Evolutionary conservation across 2,113 vertebrate genomes (phyloP), one percentile per base, ranked within the genome.

Genomic region (Panthera leo): DNA sequence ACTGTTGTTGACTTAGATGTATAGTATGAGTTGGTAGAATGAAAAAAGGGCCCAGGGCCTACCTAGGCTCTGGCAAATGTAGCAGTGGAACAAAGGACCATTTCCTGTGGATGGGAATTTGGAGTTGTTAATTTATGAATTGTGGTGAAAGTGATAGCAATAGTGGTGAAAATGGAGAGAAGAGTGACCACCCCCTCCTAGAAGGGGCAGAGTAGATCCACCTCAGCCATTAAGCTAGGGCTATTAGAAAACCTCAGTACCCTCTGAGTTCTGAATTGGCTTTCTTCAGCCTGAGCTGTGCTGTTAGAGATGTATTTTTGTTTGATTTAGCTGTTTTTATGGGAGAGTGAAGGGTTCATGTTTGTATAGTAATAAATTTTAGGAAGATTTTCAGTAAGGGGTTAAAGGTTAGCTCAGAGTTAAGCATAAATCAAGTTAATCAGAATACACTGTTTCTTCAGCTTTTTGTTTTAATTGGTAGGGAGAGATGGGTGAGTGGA

Each of bases 381-480:
- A 61, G 45, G 29, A 73, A 55, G 8, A 31, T 75, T 95, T 82
- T 85, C 11, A 93, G 0, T 89, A 83, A 70, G 14, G 85, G 25
- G 39, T 78, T 31, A 87, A 86, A 63, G 61, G 13, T 84, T 92
- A 79, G 31, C 31, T n/a, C 73, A 53, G 75, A 89, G n/a, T 53
- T 83, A 90, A 90, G 36, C 27, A 25, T 91, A 53, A 34, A 48
- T 85, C 21, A 68, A 2, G 12, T 61, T 93, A 91, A 87, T 29
- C 12, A 63, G 53, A 73, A 29, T 10, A 89, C 65, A 84, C 36
- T 61, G 0, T 90, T 85, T 93, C 27, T 82, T 85, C 73, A 45
- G 23, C 11, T 92, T 97, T 53, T 80, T 85, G 13, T 67, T 87
- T 94, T 67, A 92, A 39, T 80, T 94, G 65, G 4, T 85, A 65